These are phyloP conservation scores for Promerops cafer DNA, from an alignment of 2,113 vertebrate genomes.

Conservation along the genomic window DNA sequence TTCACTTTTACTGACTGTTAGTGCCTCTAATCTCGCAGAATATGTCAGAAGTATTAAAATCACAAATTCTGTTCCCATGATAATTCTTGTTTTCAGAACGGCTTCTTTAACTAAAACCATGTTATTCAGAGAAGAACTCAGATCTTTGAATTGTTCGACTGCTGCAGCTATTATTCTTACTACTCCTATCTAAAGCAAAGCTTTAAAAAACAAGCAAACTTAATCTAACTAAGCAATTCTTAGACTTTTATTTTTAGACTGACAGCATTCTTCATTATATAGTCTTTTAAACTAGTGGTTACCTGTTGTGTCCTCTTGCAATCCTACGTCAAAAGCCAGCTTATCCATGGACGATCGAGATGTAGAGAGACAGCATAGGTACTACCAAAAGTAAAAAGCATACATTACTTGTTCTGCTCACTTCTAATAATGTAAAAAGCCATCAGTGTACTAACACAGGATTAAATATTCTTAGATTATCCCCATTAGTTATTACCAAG, in stretches of 20 bases:
- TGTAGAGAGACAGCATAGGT: constrained; percentile 91
- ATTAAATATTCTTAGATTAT: neutral
- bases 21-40: neutral
- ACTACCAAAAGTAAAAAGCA: constrained; percentile 69
- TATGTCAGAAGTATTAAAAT: neutral
- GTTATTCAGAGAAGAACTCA: neutral
- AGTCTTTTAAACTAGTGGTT: neutral
- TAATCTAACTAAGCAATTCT: neutral
- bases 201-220: neutral
- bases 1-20: neutral
- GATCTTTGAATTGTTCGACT: neutral
- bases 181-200: neutral
- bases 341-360: constrained; percentile 95
- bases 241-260: neutral
- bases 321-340: constrained; percentile 92
- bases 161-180: neutral
- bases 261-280: neutral
- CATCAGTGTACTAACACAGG: neutral
- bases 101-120: neutral
- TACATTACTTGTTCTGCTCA: neutral
- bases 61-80: neutral
- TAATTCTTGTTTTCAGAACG: neutral
- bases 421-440: neutral
- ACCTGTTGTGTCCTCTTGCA: constrained; percentile 94
- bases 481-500: neutral